Evolutionary conservation across 1,140 invertebrate genomes (phyloP).

Genomic region (Polypedilum pembai): DNA sequence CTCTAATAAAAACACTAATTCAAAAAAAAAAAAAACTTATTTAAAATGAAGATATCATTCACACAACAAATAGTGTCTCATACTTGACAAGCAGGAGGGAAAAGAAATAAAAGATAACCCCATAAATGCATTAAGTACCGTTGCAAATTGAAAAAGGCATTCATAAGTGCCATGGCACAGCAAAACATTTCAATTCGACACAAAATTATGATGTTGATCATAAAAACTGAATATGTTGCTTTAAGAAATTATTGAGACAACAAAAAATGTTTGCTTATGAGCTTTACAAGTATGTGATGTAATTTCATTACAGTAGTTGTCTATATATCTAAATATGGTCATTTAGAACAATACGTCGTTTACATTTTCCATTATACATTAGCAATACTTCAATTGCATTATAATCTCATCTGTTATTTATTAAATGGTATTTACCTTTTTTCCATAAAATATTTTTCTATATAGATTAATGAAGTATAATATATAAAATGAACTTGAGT

Average conservation of each 20-base stretch:
- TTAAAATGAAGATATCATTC: constrained; percentile 1
- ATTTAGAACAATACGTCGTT: background rate
- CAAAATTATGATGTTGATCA: background rate
- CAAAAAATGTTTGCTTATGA: background rate
- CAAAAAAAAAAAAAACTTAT: background rate
- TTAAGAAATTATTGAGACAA: background rate
- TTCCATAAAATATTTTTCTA: no score
- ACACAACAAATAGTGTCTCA: background rate
- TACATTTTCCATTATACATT: background rate
- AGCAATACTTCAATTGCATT: background rate
- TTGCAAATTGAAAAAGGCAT: background rate
- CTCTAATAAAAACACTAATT: no score
- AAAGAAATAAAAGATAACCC: background rate
- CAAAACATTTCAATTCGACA: constrained; percentile 12
- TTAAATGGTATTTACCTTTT: no score
- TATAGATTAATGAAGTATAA: no score
- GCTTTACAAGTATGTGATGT: background rate
- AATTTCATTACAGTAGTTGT: background rate
- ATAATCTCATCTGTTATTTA: background rate
- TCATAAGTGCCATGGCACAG: background rate
- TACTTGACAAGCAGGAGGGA: background rate
- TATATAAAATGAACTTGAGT: no score
- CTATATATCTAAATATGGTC: background rate
- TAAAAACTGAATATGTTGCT: background rate
- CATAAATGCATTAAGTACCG: constrained; percentile 12